Percentiles rank a stretch among this genome's conserved stretches.
phyloP scores from a whole-genome alignment of 2,797 vertebrate species.

The Urocyon cinereoargenteus region DNA sequence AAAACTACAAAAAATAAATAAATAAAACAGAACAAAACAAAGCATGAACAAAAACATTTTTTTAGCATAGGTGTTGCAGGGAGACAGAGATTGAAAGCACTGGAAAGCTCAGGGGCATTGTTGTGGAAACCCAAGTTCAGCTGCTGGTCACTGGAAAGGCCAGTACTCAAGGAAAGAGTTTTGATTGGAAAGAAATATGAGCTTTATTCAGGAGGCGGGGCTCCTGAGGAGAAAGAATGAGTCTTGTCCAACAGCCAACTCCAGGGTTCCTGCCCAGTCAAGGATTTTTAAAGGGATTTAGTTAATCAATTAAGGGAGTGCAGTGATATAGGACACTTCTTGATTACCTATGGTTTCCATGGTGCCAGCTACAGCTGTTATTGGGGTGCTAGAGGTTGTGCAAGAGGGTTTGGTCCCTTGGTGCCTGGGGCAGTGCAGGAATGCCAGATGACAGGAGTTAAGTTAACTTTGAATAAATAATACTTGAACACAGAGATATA shows the following conservation, averaged over 20 bases:
- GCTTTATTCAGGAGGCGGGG: not conserved
- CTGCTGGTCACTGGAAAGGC: not conserved
- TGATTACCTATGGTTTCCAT: not conserved
- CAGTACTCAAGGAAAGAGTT: too few species aligned
- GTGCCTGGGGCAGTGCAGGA: not conserved
- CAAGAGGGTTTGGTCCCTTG: not conserved
- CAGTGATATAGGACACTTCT: not conserved
- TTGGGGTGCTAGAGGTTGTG: not conserved
- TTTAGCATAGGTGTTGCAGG: not conserved
- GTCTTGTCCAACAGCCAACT: not conserved
- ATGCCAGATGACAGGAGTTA: not conserved
- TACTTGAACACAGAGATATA: not conserved
- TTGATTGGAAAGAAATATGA: not conserved
- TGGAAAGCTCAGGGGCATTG: not conserved
- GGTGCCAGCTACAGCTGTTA: not conserved
- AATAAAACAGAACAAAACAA: not conserved
- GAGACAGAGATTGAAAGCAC: not conserved
- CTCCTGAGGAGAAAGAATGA: not conserved
- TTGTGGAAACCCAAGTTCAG: not conserved
- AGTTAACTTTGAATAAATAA: too few species aligned
- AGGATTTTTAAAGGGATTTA: not conserved
- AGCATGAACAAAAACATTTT: not conserved
- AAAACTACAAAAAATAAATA: not conserved
- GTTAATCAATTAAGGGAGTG: not conserved
- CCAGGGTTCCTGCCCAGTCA: not conserved